phyloP scores from a whole-genome alignment of 2,888 invertebrate species.

The Nycteola revayana region DNA sequence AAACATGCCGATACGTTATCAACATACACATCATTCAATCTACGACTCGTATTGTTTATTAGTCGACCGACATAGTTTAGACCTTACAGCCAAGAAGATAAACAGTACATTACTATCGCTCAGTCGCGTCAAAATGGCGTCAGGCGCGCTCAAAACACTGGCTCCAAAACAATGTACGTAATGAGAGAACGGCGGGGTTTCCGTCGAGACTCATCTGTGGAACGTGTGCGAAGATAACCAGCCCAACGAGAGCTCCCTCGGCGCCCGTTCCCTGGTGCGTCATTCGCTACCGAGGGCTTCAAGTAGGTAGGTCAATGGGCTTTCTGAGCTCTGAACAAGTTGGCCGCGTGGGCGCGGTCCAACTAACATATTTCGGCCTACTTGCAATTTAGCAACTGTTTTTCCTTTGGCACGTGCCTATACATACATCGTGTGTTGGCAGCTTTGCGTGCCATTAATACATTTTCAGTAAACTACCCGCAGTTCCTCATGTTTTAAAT shows the following conservation, averaged over 20 bases:
- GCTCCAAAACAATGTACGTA: constrained; percentile 53
- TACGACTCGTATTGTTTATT: constrained; percentile 31
- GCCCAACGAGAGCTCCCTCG: constrained; percentile 32
- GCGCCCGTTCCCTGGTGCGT: constrained; percentile 23
- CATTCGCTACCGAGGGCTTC: constrained; percentile 33
- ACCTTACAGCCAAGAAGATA: constrained; percentile 28
- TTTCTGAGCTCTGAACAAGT: constrained; percentile 42
- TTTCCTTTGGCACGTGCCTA: constrained; percentile 49
- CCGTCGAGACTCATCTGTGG: constrained; percentile 54
- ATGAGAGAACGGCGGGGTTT: constrained; percentile 56
- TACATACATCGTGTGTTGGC: constrained; percentile 32
- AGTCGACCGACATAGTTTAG: constrained; percentile 17
- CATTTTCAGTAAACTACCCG: constrained; percentile 25
- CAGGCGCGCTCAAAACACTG: constrained; percentile 50
- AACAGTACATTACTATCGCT: constrained; percentile 27
- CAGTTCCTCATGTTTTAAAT: constrained; percentile 17
- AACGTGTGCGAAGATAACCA: constrained; percentile 46
- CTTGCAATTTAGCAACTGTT: constrained; percentile 58
- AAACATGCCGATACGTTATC: constrained; percentile 32
- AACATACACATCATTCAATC: constrained; percentile 38
- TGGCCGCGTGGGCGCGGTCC: constrained; percentile 50
- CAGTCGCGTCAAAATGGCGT: constrained; percentile 36
- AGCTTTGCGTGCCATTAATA: constrained; percentile 22
- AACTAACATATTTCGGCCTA: constrained; percentile 56
- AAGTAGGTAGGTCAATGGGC: constrained; percentile 56